These are phyloP conservation scores for Trididemnum nubilum DNA, from an alignment of 23 tunicate species.

Conservation along the genomic window DNA sequence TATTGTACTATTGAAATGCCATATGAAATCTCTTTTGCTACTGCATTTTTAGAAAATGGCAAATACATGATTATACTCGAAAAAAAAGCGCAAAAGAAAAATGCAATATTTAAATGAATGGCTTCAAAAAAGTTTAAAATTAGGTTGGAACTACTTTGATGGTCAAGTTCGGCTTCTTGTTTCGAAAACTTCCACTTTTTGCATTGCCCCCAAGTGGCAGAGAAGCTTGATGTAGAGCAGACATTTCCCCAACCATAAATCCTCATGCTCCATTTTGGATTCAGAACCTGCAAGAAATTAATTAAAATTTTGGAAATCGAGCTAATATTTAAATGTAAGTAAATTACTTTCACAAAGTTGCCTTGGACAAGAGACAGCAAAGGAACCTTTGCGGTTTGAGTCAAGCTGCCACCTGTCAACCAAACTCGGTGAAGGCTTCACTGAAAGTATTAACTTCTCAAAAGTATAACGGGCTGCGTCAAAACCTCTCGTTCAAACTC, in stretches of 20 bases:
- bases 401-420: no score
- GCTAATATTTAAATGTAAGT: no score
- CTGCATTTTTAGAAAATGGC: neutral
- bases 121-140: neutral
- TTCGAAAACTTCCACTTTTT: constrained; percentile 51
- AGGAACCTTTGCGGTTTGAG: no score
- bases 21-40: no score
- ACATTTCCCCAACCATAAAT: neutral
- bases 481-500: no score
- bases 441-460: no score
- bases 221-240: neutral
- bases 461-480: no score
- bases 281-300: constrained; percentile 23
- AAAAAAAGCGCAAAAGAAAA: neutral
- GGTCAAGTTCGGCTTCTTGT: constrained; percentile 64
- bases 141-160: constrained; percentile 37
- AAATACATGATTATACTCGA: neutral
- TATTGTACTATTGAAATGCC: no score
- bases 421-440: no score
- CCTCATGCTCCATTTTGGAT: constrained; percentile 14
- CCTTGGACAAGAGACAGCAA: no score
- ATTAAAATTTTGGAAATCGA: no score
- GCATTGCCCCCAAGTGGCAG: constrained; percentile 22
- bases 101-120: neutral
- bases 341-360: no score